phyloP scores from a whole-genome alignment of 2,797 vertebrate species.

The Cuculus canorus region DNA sequence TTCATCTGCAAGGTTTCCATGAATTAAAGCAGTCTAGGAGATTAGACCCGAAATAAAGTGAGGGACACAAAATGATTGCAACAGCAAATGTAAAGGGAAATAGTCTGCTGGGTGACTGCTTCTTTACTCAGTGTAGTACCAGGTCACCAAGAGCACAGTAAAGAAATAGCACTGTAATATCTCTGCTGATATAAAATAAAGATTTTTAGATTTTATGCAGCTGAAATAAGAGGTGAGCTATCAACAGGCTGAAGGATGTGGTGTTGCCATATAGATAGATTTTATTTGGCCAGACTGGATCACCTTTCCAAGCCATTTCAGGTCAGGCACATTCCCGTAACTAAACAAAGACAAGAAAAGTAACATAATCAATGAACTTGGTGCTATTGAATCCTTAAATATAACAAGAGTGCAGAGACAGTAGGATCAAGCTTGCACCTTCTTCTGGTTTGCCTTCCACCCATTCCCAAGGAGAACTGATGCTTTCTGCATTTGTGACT shows the following conservation, averaged over 20 bases:
- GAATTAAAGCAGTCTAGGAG: neutral
- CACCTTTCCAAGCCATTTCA: neutral
- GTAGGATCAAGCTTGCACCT: neutral
- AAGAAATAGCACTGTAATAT: neutral
- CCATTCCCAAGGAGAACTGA: neutral
- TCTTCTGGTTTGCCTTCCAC: neutral
- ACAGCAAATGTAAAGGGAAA: neutral
- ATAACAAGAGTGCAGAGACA: neutral
- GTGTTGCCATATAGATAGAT: rapidly evolving
- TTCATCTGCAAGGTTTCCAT: neutral
- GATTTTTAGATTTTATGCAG: neutral
- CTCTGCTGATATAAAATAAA: neutral
- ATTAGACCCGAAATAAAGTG: neutral
- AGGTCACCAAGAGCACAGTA: neutral
- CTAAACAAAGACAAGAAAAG: neutral
- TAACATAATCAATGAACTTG: neutral
- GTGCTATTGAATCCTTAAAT: neutral
- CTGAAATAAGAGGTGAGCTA: neutral
- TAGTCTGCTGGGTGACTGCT: neutral
- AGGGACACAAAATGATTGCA: neutral
- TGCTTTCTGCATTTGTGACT: neutral
- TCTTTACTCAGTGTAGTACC: neutral
- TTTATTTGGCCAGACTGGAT: neutral
- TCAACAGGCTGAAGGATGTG: neutral
- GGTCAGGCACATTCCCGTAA: neutral